Conservation (phyloP, 1,140 invertebrate species). For the Panagrolaimus sp. region DNA sequence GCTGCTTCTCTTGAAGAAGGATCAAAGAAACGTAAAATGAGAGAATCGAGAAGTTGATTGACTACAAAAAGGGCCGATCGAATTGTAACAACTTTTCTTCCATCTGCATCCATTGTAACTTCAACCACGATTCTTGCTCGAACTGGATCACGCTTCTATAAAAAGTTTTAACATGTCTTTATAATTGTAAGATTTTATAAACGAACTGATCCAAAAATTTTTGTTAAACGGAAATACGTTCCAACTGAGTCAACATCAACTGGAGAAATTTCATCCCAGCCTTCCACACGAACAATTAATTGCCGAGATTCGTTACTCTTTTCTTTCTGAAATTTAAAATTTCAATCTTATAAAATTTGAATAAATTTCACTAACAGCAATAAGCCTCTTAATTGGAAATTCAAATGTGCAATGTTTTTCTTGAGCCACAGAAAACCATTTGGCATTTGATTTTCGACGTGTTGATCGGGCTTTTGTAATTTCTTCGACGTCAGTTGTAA, state of each 20-base stretch:
- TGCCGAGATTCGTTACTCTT: slow-evolving; percentile 82
- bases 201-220: slow-evolving; percentile 62
- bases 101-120: slow-evolving; percentile 81
- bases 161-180: neutral
- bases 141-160: neutral
- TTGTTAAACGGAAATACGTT: slow-evolving; percentile 74
- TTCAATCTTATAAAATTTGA: no score
- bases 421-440: slow-evolving; percentile 37
- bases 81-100: slow-evolving; percentile 88
- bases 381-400: slow-evolving; percentile 39
- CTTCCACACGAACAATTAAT: slow-evolving; percentile 77
- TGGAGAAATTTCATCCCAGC: slow-evolving; percentile 78
- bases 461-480: slow-evolving; percentile 32
- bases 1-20: slow-evolving; percentile 14
- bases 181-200: neutral
- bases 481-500: slow-evolving; percentile 42
- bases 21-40: slow-evolving; percentile 17
- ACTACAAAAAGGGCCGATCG: slow-evolving; percentile 77
- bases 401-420: slow-evolving; percentile 41
- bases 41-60: slow-evolving; percentile 65
- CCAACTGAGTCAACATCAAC: slow-evolving; percentile 91
- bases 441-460: slow-evolving; percentile 33
- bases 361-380: slow-evolving; percentile 28
- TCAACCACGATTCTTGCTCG: slow-evolving; percentile 74
- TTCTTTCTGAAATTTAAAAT: slow-evolving; percentile 71